phyloP scores from a whole-genome alignment of 2,797 vertebrate species.

The Varecia variegata region DNA sequence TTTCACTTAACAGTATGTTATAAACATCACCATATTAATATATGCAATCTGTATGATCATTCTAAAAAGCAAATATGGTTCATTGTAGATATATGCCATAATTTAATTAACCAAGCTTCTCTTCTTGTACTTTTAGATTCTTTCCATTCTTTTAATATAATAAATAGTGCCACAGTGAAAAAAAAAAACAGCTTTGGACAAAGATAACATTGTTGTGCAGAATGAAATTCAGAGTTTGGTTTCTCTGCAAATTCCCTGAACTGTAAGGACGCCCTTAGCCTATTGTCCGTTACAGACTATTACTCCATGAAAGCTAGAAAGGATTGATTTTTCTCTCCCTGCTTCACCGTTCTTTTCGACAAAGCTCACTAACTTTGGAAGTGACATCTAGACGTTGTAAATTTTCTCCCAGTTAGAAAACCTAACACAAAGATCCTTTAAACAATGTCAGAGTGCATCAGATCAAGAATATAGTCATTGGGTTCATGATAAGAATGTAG shows the following conservation, averaged over 20 bases:
- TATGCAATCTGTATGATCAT: not conserved
- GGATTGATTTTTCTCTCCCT: not conserved
- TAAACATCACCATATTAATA: not conserved
- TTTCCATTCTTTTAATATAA: conserved; percentile 25
- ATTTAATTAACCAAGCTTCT: conserved; percentile 23
- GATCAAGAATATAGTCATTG: not conserved
- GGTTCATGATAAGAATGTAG: not conserved
- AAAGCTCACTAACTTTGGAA: not conserved
- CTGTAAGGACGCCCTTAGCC: not conserved
- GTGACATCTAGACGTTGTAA: not conserved
- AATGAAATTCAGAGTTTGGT: not conserved
- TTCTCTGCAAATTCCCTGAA: conserved; percentile 13
- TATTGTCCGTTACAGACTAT: not conserved
- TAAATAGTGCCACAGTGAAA: not conserved
- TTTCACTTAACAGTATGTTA: not conserved
- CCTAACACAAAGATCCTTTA: not conserved
- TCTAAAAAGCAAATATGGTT: not conserved
- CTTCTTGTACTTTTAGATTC: not conserved
- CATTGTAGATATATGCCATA: not conserved
- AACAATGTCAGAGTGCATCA: not conserved
- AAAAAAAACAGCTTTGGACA: not conserved
- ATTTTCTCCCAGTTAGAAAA: conserved; percentile 50
- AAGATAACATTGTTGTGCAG: not conserved
- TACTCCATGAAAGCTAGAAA: not conserved
- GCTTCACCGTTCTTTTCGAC: not conserved